Base-by-base conservation (phyloP, 2,888 invertebrate genomes). In the Meliscaeva auricollis region DNA sequence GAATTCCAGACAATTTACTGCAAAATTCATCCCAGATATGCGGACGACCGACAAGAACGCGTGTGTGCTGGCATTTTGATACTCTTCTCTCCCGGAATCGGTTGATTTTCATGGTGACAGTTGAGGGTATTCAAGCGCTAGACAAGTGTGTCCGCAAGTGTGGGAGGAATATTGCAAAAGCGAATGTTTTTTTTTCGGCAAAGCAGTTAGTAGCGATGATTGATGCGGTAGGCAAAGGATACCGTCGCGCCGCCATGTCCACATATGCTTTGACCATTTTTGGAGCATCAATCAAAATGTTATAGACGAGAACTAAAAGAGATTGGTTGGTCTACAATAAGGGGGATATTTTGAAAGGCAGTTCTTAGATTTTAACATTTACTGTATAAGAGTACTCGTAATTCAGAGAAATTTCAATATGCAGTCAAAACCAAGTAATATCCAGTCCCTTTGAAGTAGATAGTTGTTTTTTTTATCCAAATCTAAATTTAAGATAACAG, bases 1-100 rank as follows among this genome's bases (percentile, higher is more conserved):
- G 75, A 58, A 79, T 79, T 84, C 50, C 84, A 68, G 75, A 72
- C 69, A 85, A 81, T 85, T 81, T 76, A 69, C 70, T 46, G 73
- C 22, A 44, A 72, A 72, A 44, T 77, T 70, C 9, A 38, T 1
- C n/a, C n/a, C n/a, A 9, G 13, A 13, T n/a, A n/a, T n/a, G 38
- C 7, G 38, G 9, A 13, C 5, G 32, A 44, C 11, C 22, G 17
- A 56, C 22, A 56, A 58, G 35, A 52, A 38, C 17, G 46, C 15
- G 15, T 46, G 46, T 17, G 46, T 46, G 46, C n/a, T n/a, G 15
- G 2, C 17, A 46, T 46, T 46, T 8, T 35, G 38, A 54, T 75
- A 62, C 62, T 72, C 26, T 66, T 72, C n/a, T 22, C 13, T 2
- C 44, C 41, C 66, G 52, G 79, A 79, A 68, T 72, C 30, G 54